phyloP scores from a whole-genome alignment of 2,888 invertebrate species.

The Gymnocheta viridis region DNA sequence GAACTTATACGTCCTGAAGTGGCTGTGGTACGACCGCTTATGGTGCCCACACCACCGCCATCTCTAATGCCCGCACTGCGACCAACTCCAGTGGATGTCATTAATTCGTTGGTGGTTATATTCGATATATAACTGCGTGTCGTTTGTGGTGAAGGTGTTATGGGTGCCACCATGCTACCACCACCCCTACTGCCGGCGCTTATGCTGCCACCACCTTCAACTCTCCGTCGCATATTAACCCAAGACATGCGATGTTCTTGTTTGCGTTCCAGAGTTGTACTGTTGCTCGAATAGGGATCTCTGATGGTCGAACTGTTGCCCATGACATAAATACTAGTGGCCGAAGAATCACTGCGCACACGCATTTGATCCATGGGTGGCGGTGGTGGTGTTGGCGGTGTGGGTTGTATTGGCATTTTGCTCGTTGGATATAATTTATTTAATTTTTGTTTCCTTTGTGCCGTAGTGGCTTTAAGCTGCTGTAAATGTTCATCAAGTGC shows the following conservation, averaged over 20 bases:
- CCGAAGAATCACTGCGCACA: conserved; percentile 74
- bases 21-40: conserved; percentile 78
- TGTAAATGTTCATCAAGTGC: conserved; percentile 77
- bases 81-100: conserved; percentile 70
- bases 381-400: conserved; percentile 69
- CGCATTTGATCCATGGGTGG: conserved; percentile 72
- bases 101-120: conserved; percentile 74
- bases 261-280: conserved; percentile 77
- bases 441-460: conserved; percentile 59
- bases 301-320: conserved; percentile 56
- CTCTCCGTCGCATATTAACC: conserved; percentile 77
- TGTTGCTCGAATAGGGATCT: conserved; percentile 69
- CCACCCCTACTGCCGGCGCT: conserved; percentile 46
- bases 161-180: conserved; percentile 72
- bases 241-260: conserved; percentile 78
- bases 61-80: conserved; percentile 54
- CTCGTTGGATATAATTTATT: conserved; percentile 48
- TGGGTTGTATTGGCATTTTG: conserved; percentile 65
- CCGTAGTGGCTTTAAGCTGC: conserved; percentile 68
- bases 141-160: conserved; percentile 79
- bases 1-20: conserved; percentile 79
- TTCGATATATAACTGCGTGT: conserved; percentile 79
- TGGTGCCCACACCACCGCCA: conserved; percentile 62
- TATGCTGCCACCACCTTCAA: conserved; percentile 71
- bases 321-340: conserved; percentile 72